Conservation (phyloP, 2,797 vertebrate species). For the Synanceia verrucosa region DNA sequence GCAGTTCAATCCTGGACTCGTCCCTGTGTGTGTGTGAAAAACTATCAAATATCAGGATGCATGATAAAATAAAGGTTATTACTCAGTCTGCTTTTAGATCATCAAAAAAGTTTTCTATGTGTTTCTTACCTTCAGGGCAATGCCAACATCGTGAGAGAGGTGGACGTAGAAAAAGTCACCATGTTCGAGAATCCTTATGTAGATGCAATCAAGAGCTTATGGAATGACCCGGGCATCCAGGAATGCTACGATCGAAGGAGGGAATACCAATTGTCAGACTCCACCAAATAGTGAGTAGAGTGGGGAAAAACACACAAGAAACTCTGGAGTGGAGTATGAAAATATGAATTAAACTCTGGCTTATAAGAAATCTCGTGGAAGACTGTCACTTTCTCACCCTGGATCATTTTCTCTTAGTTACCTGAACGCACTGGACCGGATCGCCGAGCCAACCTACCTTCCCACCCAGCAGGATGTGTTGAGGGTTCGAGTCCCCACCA, state of each 20-base stretch:
- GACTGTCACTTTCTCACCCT: neutral
- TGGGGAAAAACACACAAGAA: neutral
- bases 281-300: conserved; percentile 94
- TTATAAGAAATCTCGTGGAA: neutral
- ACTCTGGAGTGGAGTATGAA: neutral
- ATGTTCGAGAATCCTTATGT: conserved; percentile 89
- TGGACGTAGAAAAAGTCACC: conserved; percentile 92
- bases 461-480: conserved; percentile 73
- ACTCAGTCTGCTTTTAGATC: neutral
- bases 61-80: neutral
- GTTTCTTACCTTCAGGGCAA: conserved; percentile 80
- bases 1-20: accelerated
- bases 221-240: conserved; percentile 95
- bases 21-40: too few species aligned
- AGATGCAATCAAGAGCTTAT: conserved; percentile 95
- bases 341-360: neutral
- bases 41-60: neutral
- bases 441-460: conserved; percentile 64
- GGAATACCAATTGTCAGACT: conserved; percentile 96
- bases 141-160: conserved; percentile 91
- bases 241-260: conserved; percentile 94
- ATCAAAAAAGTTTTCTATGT: neutral
- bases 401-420: conserved; percentile 43
- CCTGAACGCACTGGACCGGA: conserved; percentile 78
- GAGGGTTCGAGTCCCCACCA: conserved; percentile 80